Conservation (phyloP, 2,113 vertebrate genomes). For the Neomonachus schauinslandi region DNA sequence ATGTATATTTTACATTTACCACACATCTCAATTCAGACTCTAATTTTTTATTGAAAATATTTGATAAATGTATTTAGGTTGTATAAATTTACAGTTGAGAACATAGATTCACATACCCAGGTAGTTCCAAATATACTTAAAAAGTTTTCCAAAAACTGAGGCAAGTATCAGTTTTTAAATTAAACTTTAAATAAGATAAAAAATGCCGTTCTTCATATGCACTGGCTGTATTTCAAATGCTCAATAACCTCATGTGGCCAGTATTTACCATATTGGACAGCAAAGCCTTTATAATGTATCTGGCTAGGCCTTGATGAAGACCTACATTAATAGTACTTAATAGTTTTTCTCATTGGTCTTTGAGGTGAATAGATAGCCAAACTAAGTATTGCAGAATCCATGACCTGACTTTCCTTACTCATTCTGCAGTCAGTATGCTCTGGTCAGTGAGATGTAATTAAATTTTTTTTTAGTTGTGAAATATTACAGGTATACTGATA, state of each 20-base stretch:
- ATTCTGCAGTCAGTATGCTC: background rate
- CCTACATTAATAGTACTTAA: background rate
- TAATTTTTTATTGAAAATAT: constrained; percentile 37
- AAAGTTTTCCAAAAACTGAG: constrained; percentile 3
- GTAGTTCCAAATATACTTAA: background rate
- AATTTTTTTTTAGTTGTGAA: background rate
- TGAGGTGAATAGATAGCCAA: background rate
- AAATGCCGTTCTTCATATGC: background rate
- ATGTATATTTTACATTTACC: background rate
- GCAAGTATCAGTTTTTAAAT: constrained; percentile 35
- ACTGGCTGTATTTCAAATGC: background rate
- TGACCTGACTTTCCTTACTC: background rate
- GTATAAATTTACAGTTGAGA: constrained; percentile 9
- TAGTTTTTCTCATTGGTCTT: constrained; percentile 23
- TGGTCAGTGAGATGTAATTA: background rate
- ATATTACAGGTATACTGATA: constrained; percentile 36
- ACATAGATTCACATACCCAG: background rate
- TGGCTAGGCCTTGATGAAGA: background rate
- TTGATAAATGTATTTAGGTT: constrained; percentile 6
- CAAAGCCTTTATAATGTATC: background rate
- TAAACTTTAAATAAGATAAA: constrained; percentile 39
- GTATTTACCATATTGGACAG: background rate
- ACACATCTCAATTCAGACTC: background rate
- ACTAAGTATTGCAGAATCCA: background rate
- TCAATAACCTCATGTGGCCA: background rate